phyloP scores from a whole-genome alignment of 2,113 vertebrate species.

The Sclerurus mexicanus region DNA sequence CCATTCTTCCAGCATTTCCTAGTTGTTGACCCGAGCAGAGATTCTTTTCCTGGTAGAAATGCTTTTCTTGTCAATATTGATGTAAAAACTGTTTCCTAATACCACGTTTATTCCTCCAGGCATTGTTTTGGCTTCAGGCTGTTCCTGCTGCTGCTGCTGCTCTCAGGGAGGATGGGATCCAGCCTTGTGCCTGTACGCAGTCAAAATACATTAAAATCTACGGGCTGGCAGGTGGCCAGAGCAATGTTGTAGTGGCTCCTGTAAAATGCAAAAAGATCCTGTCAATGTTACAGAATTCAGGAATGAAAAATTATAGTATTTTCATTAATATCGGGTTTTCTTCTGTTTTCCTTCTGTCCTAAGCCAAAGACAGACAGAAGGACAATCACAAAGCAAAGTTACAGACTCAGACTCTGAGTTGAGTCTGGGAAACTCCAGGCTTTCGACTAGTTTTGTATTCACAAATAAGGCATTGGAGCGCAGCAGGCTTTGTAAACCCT shows the following conservation, averaged over 20 bases:
- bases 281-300: not conserved
- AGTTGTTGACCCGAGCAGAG: not conserved
- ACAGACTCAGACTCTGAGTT: not conserved
- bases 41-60: not conserved
- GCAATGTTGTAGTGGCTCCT: not conserved
- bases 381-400: not conserved
- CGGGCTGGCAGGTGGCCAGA: not conserved
- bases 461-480: not conserved
- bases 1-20: not conserved
- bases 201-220: not conserved
- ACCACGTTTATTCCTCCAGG: not conserved
- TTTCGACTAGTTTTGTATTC: not conserved
- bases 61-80: not conserved
- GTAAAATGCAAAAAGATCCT: not conserved
- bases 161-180: not conserved
- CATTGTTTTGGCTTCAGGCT: not conserved
- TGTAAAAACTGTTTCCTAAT: not conserved
- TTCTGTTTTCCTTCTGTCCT: not conserved
- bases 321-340: not conserved
- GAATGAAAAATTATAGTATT: not conserved
- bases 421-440: not conserved
- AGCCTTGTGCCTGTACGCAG: not conserved
- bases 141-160: not conserved
- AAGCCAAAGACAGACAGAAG: not conserved
- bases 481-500: not conserved